Evolutionary conservation across 2,797 vertebrate genomes (phyloP).

Genomic region (Podarcis siculus): DNA sequence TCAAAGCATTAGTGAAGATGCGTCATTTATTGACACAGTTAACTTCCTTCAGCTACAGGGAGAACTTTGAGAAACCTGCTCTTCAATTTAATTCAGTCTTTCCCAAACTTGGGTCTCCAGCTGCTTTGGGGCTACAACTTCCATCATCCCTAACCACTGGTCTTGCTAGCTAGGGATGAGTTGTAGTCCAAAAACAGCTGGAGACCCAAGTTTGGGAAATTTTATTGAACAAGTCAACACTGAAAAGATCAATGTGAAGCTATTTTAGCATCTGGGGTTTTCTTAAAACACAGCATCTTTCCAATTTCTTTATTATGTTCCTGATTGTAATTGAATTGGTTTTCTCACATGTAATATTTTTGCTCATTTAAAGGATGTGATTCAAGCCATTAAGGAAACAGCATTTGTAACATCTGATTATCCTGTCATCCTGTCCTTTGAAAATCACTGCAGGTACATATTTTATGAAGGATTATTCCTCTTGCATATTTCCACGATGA

Average conservation of each 20-base stretch:
- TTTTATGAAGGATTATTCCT: neutral
- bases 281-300: neutral
- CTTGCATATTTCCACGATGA: neutral
- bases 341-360: slow-evolving; percentile 30
- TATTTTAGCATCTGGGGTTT: neutral
- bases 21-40: neutral
- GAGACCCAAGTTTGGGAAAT: no score
- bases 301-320: neutral
- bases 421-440: slow-evolving; percentile 97
- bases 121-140: no score
- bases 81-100: fast-evolving
- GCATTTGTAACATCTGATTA: slow-evolving; percentile 95
- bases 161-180: no score
- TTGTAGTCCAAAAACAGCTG: no score
- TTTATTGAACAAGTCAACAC: no score
- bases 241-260: neutral
- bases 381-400: slow-evolving; percentile 97
- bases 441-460: slow-evolving; percentile 97
- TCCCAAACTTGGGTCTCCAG: no score
- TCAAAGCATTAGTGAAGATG: neutral
- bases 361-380: slow-evolving; percentile 88
- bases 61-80: neutral
- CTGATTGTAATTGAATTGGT: slow-evolving; percentile 10
- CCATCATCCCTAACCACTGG: no score
- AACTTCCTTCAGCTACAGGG: neutral